Evolutionary conservation across 2,888 invertebrate genomes (phyloP), one percentile per base, ranked within the genome.

Genomic region (Dryobota labecula): DNA sequence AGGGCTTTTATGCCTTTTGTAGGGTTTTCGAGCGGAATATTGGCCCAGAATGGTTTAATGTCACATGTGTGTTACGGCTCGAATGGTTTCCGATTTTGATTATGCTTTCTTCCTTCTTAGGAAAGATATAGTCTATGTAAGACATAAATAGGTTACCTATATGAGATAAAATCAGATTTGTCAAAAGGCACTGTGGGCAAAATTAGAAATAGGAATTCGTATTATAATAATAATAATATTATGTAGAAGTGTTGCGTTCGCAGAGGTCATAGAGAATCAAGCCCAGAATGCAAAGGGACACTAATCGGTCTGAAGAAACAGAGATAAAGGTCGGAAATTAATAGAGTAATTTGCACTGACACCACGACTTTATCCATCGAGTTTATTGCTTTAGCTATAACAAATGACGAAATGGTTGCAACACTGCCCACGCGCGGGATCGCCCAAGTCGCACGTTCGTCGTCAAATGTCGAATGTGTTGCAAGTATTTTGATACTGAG

Each of bases 361-460:
- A 36, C 24, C 54, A 75, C 57, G 65, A 11, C 11, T 41, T 13
- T 5, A 38, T 58, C 53, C 53, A 70, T 73, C 8, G 11, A 24
- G n/a, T 60, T 69, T 69, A 78, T 70, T 54, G 51, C 70, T 66
- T 63, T 63, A 58, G 67, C 66, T 64, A 56, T 61, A 54, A n/a
- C 47, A 33, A 56, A 61, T 83, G 61, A 54, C 76, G 76, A 73
- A 70, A 76, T 41, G 45, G 54, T 71, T 72, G 67, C 69, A 57
- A 47, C n/a, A 54, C 15, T 20, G 58, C 65, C 67, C 70, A 67
- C 56, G 76, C 76, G 45, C 63, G 56, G 63, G 38, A 62, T 62
- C 65, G 15, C 56, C 56, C n/a, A 61, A 64, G 61, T n/a, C n/a
- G 62, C 56, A 64, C 41, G 63, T 65, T 36, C 24, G n/a, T 24